phyloP scores from a whole-genome alignment of 2,113 vertebrate genomes.

The Clinocottus analis region DNA sequence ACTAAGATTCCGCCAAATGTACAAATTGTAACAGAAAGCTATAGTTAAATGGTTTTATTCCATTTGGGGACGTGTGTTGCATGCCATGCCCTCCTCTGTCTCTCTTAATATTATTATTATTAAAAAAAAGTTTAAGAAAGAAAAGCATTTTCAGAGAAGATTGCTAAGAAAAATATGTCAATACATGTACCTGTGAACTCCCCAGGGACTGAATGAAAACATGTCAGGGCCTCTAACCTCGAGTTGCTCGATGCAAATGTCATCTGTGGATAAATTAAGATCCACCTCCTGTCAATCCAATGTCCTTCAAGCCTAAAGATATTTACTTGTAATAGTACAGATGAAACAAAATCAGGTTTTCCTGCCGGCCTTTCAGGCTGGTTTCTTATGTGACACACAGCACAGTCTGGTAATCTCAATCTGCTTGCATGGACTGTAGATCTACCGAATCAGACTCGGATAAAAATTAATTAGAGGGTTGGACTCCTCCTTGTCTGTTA shows the following conservation, averaged over 20 bases:
- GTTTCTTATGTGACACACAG: background rate
- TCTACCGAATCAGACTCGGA: background rate
- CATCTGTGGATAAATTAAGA: background rate
- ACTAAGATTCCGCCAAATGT: background rate
- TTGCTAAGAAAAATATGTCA: background rate
- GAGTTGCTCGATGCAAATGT: background rate
- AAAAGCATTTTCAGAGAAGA: background rate
- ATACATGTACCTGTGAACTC: background rate
- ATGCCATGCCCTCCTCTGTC: background rate
- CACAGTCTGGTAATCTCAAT: background rate
- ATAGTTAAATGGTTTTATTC: background rate
- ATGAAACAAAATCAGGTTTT: background rate
- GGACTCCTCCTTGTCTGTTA: constrained; percentile 5
- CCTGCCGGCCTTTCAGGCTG: background rate
- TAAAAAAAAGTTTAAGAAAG: background rate
- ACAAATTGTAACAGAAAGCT: background rate
- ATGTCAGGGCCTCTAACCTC: background rate
- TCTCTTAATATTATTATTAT: too few relatives aligned
- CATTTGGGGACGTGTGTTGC: background rate
- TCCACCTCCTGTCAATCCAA: background rate
- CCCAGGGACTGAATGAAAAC: background rate
- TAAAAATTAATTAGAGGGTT: background rate
- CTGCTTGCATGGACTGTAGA: background rate
- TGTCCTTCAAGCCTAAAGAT: background rate
- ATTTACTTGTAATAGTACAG: background rate